Percentiles rank a stretch among this genome's conserved stretches.
Conservation (phyloP, 2,113 vertebrate species). For the Ctenodactylus gundi region DNA sequence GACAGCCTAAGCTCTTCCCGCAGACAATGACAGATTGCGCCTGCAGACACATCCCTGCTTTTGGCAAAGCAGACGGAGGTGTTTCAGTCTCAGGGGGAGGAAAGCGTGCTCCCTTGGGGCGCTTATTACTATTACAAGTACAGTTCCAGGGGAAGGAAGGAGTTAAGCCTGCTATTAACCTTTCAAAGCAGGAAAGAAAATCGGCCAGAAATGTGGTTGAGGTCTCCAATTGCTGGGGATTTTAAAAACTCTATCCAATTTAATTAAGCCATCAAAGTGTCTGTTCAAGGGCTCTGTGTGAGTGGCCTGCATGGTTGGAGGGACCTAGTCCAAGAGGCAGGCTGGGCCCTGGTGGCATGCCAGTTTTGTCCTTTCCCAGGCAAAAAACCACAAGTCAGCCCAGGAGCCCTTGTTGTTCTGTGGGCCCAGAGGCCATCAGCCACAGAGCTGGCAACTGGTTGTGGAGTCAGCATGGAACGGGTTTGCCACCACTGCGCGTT, state of each 20-base stretch:
- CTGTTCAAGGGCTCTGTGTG: conserved; percentile 75
- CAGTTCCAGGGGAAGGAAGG: neutral
- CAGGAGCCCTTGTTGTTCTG: conserved; percentile 25
- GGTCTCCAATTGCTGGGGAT: conserved; percentile 61
- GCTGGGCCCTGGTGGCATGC: conserved; percentile 66
- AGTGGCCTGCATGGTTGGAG: conserved; percentile 51
- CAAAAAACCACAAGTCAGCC: conserved; percentile 67
- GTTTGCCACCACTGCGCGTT: neutral
- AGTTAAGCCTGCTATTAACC: conserved; percentile 66
- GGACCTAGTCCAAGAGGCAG: conserved; percentile 74
- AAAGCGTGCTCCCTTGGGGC: neutral
- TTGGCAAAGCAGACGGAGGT: conserved; percentile 50
- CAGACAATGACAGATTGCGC: conserved; percentile 67
- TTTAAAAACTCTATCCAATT: conserved; percentile 75
- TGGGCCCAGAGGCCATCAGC: conserved; percentile 50
- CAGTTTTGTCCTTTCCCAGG: conserved; percentile 72
- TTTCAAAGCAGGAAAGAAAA: conserved; percentile 47
- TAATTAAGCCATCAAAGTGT: conserved; percentile 80
- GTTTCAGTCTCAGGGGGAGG: neutral
- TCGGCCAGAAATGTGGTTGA: conserved; percentile 65
- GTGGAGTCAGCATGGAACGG: neutral
- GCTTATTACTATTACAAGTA: neutral
- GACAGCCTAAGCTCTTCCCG: conserved; percentile 21
- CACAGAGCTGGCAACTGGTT: neutral
- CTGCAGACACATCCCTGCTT: neutral